Conservation (phyloP, 2,888 invertebrate genomes). For the Epinotia bilunana region DNA sequence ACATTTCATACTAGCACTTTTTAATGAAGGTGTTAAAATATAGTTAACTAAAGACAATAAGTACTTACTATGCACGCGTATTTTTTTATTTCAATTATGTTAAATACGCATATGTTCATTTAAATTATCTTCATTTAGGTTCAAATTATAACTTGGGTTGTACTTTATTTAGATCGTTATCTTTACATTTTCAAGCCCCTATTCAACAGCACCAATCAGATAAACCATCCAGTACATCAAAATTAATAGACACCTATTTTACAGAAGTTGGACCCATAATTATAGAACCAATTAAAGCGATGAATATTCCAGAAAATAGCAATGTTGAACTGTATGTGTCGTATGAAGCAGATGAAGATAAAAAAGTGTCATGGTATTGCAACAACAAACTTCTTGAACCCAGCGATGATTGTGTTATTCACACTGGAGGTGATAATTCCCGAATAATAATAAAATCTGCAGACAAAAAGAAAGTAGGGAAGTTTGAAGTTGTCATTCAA, state of each 20-base stretch:
- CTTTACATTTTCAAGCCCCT: not conserved
- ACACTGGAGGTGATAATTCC: slow-evolving; percentile 85
- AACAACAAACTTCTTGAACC: slow-evolving; percentile 91
- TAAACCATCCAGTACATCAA: slow-evolving; percentile 6
- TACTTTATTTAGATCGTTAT: not conserved
- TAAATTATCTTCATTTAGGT: too few species aligned
- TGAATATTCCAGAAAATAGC: slow-evolving; percentile 88
- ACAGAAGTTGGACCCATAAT: slow-evolving; percentile 85
- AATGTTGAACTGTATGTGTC: slow-evolving; percentile 88
- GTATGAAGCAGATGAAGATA: slow-evolving; percentile 88
- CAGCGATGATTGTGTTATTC: slow-evolving; percentile 85
- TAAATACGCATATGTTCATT: too few species aligned
- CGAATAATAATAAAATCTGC: slow-evolving; percentile 87
- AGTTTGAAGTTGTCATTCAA: slow-evolving; percentile 93
- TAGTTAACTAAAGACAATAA: slow-evolving; percentile 2
- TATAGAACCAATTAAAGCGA: slow-evolving; percentile 90
- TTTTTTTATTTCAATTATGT: not conserved
- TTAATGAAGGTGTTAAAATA: not conserved
- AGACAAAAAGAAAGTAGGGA: slow-evolving; percentile 91
- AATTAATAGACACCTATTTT: slow-evolving; percentile 61
- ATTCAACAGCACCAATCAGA: not conserved
- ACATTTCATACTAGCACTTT: slow-evolving; percentile 44
- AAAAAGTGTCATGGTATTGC: slow-evolving; percentile 93
- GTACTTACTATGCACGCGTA: not conserved
- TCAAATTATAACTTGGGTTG: not conserved